Percentiles rank a stretch among this genome's conserved stretches.
Conservation (phyloP, 2,797 vertebrate species). For the Syngnathus acus region DNA sequence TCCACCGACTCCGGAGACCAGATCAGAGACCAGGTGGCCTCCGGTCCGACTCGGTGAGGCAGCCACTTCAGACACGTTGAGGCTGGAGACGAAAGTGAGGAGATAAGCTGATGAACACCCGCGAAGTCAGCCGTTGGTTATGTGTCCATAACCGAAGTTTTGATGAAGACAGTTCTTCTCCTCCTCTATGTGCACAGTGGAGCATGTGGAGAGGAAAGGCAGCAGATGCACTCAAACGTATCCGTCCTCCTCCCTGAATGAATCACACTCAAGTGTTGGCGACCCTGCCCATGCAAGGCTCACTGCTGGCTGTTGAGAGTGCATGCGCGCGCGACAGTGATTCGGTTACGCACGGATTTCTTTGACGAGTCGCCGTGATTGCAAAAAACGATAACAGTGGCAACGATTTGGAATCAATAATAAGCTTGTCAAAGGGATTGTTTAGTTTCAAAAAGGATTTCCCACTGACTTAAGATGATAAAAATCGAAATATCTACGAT, state of each 20-base stretch:
- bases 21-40: slow-evolving; percentile 58
- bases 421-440: background rate
- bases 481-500: too few species aligned
- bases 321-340: background rate
- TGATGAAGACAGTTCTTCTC: slow-evolving; percentile 21
- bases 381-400: background rate
- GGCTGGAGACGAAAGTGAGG: background rate
- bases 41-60: slow-evolving; percentile 55
- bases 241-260: slow-evolving; percentile 59
- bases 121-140: slow-evolving; percentile 20
- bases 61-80: slow-evolving; percentile 48
- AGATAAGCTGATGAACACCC: slow-evolving; percentile 16
- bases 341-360: slow-evolving; percentile 4
- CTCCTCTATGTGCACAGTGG: slow-evolving; percentile 38
- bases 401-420: background rate
- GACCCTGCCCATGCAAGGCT: slow-evolving; percentile 32
- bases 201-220: slow-evolving; percentile 45
- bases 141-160: slow-evolving; percentile 24
- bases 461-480: too few species aligned
- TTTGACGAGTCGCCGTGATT: background rate
- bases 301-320: background rate
- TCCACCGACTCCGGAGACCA: slow-evolving; percentile 51
- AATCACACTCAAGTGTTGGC: slow-evolving; percentile 40
- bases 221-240: slow-evolving; percentile 47
- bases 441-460: too few species aligned